phyloP scores from a whole-genome alignment of 1,140 invertebrate species.

The Ceratitis capitata region DNA sequence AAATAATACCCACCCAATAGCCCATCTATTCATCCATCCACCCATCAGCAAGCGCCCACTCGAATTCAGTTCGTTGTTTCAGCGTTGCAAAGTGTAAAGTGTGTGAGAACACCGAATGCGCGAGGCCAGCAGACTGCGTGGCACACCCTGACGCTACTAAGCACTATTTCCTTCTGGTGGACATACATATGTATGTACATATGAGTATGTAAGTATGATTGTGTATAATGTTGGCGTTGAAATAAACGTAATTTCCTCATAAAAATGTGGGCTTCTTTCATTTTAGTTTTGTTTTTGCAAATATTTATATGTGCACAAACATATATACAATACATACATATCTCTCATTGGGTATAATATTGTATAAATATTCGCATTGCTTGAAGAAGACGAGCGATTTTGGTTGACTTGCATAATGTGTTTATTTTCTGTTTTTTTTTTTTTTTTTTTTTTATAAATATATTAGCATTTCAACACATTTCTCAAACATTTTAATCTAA shows the following conservation, averaged over 20 bases:
- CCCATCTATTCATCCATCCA: neutral
- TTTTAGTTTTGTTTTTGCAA: too few relatives aligned
- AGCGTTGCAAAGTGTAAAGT: neutral
- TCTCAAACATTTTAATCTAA: neutral
- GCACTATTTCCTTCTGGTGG: neutral
- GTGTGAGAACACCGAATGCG: neutral
- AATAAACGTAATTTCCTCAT: constrained; percentile 27
- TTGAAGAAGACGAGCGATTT: neutral
- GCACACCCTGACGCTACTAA: constrained; percentile 21
- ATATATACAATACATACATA: too few relatives aligned
- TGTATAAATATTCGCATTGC: neutral
- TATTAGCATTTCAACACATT: neutral
- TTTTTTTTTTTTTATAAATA: too few relatives aligned
- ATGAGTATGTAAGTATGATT: neutral
- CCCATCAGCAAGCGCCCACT: neutral
- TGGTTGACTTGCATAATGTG: neutral
- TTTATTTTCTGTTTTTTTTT: neutral
- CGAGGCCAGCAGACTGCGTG: constrained; percentile 19
- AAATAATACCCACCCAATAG: neutral
- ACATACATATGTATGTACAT: neutral
- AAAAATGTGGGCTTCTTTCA: too few relatives aligned
- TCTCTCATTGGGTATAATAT: neutral
- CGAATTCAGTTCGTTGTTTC: neutral
- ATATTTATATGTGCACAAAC: too few relatives aligned
- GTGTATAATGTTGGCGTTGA: neutral